Conservation (phyloP, 2,113 vertebrate species). For the Nannospalax galili region DNA sequence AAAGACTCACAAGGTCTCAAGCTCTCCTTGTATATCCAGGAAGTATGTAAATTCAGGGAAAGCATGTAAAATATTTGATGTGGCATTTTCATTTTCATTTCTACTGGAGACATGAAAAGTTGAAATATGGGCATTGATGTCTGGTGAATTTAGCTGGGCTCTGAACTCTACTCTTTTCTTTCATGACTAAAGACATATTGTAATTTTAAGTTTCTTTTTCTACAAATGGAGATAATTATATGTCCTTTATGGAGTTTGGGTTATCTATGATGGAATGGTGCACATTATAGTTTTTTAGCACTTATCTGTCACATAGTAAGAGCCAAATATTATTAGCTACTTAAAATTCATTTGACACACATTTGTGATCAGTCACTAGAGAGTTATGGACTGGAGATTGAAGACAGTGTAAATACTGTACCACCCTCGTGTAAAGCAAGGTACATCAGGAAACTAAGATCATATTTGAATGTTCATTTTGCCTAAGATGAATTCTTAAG, state of each 20-base stretch:
- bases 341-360: background rate
- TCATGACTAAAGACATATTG: background rate
- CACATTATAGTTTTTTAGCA: background rate
- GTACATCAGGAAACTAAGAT: background rate
- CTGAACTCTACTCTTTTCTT: background rate
- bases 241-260: background rate
- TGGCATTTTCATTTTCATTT: background rate
- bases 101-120: background rate
- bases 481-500: background rate
- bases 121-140: background rate
- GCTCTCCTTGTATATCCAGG: background rate
- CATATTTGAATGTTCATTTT: background rate
- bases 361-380: background rate
- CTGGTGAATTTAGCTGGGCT: background rate
- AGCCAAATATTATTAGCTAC: background rate
- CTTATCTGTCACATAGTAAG: background rate
- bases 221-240: background rate
- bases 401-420: background rate
- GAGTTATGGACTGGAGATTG: background rate
- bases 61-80: background rate
- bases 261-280: background rate
- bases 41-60: background rate
- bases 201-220: background rate
- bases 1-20: background rate
- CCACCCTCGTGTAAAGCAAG: background rate